Conservation (phyloP, 2,113 vertebrate genomes). For the Chaetura pelagica region DNA sequence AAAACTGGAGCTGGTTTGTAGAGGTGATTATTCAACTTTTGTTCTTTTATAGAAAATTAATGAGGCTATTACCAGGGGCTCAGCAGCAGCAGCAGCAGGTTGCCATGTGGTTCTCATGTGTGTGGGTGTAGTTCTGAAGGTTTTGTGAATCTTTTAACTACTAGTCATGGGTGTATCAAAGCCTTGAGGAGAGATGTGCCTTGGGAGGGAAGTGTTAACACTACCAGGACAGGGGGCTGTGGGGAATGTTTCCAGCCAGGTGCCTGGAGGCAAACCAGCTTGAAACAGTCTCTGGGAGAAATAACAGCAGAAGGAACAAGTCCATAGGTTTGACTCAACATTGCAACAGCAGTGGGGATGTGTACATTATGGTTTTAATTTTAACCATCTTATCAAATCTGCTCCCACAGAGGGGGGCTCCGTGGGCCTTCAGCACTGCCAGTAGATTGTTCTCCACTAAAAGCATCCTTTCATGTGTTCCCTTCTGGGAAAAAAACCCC, state of each 20-base stretch:
- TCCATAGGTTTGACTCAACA: not conserved
- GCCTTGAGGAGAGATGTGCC: not conserved
- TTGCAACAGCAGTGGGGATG: not conserved
- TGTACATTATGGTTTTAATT: not conserved
- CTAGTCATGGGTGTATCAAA: not conserved
- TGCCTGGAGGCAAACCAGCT: not conserved
- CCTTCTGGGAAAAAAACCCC: not conserved
- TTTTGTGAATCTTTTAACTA: slow-evolving; percentile 38
- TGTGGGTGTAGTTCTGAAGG: slow-evolving; percentile 55
- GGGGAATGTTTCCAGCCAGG: not conserved
- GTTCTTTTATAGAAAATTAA: slow-evolving; percentile 18
- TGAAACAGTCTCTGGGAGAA: not conserved
- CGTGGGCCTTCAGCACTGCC: not conserved
- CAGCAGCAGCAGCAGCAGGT: slow-evolving; percentile 36
- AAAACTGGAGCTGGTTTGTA: not conserved
- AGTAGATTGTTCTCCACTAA: not conserved
- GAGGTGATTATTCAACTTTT: slow-evolving; percentile 19
- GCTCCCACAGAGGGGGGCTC: not conserved
- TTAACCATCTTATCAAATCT: not conserved
- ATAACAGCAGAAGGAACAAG: not conserved
- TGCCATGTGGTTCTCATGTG: slow-evolving; percentile 5
- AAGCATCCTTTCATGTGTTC: not conserved
- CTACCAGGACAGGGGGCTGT: not conserved
- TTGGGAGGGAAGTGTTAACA: not conserved
- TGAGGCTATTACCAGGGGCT: slow-evolving; percentile 4